Conservation (phyloP, 2,888 invertebrate species). For the Patella depressa region DNA sequence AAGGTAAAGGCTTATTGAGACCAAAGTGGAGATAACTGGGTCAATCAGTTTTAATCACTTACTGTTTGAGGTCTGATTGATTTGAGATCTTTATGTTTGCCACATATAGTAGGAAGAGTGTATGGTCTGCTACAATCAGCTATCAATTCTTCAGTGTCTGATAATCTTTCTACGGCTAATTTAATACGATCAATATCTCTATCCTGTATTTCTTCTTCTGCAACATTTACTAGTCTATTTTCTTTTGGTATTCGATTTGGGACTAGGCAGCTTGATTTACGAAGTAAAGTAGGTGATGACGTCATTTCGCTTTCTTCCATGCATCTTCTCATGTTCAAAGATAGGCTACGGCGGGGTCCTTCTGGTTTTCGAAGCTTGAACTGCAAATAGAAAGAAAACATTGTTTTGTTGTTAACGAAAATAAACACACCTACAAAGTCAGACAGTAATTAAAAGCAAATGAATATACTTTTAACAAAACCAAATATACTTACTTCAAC, state of each 20-base stretch:
- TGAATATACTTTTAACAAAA: no score
- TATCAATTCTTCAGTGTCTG: not conserved
- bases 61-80: slow-evolving; percentile 12
- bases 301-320: no score
- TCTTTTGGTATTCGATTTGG: not conserved
- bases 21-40: not conserved
- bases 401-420: no score
- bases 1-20: not conserved
- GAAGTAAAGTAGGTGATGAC: no score
- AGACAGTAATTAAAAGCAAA: no score
- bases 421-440: no score
- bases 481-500: no score
- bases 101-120: slow-evolving; percentile 16
- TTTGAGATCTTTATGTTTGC: slow-evolving; percentile 22
- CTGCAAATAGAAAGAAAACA: no score
- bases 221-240: not conserved
- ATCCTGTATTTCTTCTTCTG: not conserved
- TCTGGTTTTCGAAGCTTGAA: no score
- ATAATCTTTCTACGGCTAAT: slow-evolving; percentile 10
- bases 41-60: not conserved
- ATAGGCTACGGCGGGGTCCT: no score
- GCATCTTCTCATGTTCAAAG: no score
- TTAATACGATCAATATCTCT: not conserved
- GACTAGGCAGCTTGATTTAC: no score
- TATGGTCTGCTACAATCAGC: slow-evolving; percentile 11